Percentiles rank a stretch among this genome's conserved stretches.
Conservation (phyloP, 2,113 vertebrate genomes). For the Urocynchramus pylzowi region DNA sequence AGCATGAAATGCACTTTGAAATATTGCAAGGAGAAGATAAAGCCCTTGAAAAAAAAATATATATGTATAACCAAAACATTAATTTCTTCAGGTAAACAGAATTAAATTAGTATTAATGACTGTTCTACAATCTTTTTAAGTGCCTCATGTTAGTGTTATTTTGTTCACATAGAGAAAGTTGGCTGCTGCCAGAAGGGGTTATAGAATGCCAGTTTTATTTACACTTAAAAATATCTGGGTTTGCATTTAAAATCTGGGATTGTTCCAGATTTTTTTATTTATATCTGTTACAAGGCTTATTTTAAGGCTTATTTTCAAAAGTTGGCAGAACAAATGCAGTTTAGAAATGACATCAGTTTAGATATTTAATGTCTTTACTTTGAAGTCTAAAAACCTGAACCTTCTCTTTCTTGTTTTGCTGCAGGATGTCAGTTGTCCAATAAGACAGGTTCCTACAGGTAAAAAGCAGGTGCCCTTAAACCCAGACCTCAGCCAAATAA, state of each 20-base stretch:
- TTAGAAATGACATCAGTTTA: neutral
- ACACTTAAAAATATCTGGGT: neutral
- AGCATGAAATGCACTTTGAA: constrained; percentile 19
- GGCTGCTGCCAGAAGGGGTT: constrained; percentile 7
- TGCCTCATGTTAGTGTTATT: neutral
- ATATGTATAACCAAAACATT: constrained; percentile 11
- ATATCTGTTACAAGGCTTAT: neutral
- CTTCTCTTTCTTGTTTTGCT: constrained; percentile 44
- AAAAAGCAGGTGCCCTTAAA: constrained; percentile 99
- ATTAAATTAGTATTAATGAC: constrained; percentile 41
- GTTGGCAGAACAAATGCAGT: neutral
- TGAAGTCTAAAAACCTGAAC: neutral
- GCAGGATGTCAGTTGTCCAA: constrained; percentile 97
- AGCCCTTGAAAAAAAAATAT: neutral
- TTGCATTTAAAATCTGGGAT: neutral
- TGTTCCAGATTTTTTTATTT: neutral
- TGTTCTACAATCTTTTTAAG: neutral
- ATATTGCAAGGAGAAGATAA: constrained; percentile 34
- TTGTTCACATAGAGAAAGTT: constrained; percentile 12
- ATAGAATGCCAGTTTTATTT: constrained; percentile 5
- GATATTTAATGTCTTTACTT: neutral
- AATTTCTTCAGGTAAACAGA: constrained; percentile 43
- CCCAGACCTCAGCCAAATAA: constrained; percentile 94
- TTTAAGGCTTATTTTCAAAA: neutral
- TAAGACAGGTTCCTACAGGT: constrained; percentile 99